Evolutionary conservation across 2,113 vertebrate genomes (phyloP).

Genomic region (Daboia siamensis): DNA sequence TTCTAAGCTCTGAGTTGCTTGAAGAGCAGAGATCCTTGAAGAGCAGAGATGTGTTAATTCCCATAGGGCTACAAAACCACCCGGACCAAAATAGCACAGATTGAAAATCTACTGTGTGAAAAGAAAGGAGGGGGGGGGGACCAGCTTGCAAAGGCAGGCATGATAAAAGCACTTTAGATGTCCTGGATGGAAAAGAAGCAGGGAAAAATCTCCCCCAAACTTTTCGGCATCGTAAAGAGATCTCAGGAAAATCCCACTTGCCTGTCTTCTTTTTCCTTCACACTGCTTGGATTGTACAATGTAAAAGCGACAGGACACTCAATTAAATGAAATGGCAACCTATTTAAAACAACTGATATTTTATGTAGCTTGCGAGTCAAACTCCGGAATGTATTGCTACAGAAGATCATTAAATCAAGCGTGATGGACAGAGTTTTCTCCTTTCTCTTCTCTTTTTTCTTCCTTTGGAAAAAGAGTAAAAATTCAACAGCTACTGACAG

Average conservation of each 20-base stretch:
- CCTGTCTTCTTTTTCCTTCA: neutral
- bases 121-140: neutral
- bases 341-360: constrained; percentile 20
- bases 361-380: constrained; percentile 5
- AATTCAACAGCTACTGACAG: neutral
- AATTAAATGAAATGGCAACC: constrained; percentile 28
- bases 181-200: constrained; percentile 9
- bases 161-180: neutral
- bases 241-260: neutral
- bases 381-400: constrained; percentile 12
- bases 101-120: neutral
- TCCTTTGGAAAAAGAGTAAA: neutral
- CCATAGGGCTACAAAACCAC: constrained; percentile 8
- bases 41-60: neutral
- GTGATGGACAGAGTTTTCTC: neutral
- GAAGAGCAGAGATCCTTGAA: neutral
- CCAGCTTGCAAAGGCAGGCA: neutral
- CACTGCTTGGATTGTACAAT: neutral
- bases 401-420: constrained; percentile 24
- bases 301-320: neutral
- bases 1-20: neutral
- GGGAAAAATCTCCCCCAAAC: neutral
- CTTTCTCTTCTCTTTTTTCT: neutral
- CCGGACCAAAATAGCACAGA: neutral
- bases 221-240: constrained; percentile 7